Evolutionary conservation across 2,888 invertebrate genomes (phyloP), one percentile per base, ranked within the genome.

Genomic region (Papilio protenor): DNA sequence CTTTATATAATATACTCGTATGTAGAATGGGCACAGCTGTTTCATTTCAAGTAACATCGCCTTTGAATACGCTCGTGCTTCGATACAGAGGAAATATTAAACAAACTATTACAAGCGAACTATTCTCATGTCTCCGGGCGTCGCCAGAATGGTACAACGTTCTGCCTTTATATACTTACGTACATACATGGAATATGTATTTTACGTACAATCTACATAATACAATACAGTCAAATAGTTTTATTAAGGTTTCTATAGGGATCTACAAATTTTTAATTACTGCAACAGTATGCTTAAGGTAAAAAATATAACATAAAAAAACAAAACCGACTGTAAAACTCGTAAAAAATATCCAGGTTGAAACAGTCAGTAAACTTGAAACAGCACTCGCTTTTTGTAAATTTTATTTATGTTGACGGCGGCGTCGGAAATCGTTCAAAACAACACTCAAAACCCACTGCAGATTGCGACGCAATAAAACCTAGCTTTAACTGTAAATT

Each of bases 1-100:
- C 33, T 33, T 61, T 66, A 52, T 18, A 18, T 33, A 59, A 73
- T 59, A 59, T 73, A 21, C 10, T 27, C 16, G 52, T 75, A 66
- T 52, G 33, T 66, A 55, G 11, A 64, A 27, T 47, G n/a, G 70
- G n/a, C 69, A 70, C 76, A 76, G 40, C 70, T 76, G 76, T 71
- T 76, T 76, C 70, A 76, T 76, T 71, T 76, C 76, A 76, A 71
- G 57, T 61, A 71, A 76, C 76, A 74, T 23, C 61, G 59, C 61
- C 76, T 71, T 71, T 71, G 71, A 76, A 59, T 59, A 59, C 59
- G 71, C 14, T 61, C 59, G 27, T 71, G 40, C 70, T 76, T 27
- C 76, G 61, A 76, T 76, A 69, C 21, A 49, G 57, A 61, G 76
- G 71, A 76, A 71, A 71, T 76, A 61, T 61, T 71, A 71, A 70